Evolutionary conservation across 2,797 vertebrate genomes (phyloP).

Genomic region (Sparidentex hasta): DNA sequence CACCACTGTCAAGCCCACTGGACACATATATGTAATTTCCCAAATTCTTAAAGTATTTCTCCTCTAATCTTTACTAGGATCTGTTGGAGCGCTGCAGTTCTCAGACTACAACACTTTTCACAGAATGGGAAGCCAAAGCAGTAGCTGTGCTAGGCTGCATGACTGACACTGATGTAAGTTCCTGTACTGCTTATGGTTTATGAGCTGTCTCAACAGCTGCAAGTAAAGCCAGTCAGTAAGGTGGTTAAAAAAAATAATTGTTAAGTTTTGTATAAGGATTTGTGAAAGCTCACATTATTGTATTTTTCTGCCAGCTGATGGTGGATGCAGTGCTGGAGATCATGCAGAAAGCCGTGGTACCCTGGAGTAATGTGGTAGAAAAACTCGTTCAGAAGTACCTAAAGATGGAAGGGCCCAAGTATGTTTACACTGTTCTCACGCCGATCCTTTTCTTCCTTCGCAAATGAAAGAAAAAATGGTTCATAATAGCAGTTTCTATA

Average conservation of each 20-base stretch:
- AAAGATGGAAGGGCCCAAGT: constrained; percentile 95
- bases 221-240: not conserved
- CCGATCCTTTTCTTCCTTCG: not conserved
- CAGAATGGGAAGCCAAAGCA: constrained; percentile 96
- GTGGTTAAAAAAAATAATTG: not conserved
- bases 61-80: constrained; percentile 83
- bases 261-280: not conserved
- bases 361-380: constrained; percentile 94
- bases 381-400: constrained; percentile 93
- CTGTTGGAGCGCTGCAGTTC: constrained; percentile 92
- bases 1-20: too few species aligned
- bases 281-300: constrained; percentile 18
- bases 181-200: not conserved
- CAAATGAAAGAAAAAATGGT: not conserved
- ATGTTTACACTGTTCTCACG: constrained; percentile 54
- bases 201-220: not conserved
- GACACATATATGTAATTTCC: not conserved
- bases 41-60: not conserved
- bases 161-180: constrained; percentile 91
- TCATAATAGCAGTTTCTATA: not conserved
- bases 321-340: constrained; percentile 96
- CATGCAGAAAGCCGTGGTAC: constrained; percentile 94
- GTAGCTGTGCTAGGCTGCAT: constrained; percentile 93
- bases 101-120: constrained; percentile 92
- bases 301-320: constrained; percentile 86